Evolutionary conservation across 2,888 invertebrate genomes (phyloP).

Genomic region (Geotrupes spiniger): DNA sequence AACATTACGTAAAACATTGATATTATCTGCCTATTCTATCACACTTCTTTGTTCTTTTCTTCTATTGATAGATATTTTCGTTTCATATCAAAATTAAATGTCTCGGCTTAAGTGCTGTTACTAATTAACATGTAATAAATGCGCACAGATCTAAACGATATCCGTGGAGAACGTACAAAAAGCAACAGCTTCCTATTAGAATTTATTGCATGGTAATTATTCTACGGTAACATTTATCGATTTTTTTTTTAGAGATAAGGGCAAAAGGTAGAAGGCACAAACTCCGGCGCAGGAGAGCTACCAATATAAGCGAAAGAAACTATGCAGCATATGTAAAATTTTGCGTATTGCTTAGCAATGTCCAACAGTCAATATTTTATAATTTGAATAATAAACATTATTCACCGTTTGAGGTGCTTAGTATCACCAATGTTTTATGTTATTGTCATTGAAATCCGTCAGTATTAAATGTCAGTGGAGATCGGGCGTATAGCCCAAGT

Average conservation of each 20-base stretch:
- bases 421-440: slow-evolving; percentile 41
- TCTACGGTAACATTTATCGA: slow-evolving; percentile 6
- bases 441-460: slow-evolving; percentile 39
- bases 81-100: no score
- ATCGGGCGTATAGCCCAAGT: slow-evolving; percentile 56
- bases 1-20: no score
- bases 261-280: slow-evolving; percentile 29
- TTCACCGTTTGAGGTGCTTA: slow-evolving; percentile 9
- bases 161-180: slow-evolving; percentile 5
- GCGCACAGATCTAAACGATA: slow-evolving; percentile 9
- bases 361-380: background rate
- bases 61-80: no score
- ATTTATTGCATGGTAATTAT: slow-evolving; percentile 7
- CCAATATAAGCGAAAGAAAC: slow-evolving; percentile 18
- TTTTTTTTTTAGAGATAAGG: slow-evolving; percentile 15
- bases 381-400: slow-evolving; percentile 3
- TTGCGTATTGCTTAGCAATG: slow-evolving; percentile 5
- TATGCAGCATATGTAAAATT: slow-evolving; percentile 3
- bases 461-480: slow-evolving; percentile 42
- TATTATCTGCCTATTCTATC: no score
- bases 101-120: no score
- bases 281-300: slow-evolving; percentile 24
- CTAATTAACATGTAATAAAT: no score
- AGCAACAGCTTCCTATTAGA: slow-evolving; percentile 3
- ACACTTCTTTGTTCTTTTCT: no score